phyloP scores from a whole-genome alignment of 2,888 invertebrate species.

The Stegophylla sp. region DNA sequence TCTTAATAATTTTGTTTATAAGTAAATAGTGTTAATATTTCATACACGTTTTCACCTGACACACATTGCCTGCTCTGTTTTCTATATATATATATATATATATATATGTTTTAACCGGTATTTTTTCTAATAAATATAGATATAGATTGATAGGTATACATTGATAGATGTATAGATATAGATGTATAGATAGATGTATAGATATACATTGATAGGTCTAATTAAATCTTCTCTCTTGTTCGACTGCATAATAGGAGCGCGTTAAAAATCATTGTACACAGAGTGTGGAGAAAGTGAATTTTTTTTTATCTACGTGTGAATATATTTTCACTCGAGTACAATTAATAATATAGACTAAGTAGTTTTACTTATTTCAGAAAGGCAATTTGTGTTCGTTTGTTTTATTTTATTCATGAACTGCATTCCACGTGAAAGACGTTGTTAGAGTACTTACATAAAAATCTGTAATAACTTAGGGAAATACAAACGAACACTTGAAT shows the following conservation, averaged over 20 bases:
- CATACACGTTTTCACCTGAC: slow-evolving; percentile 1
- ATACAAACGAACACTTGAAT: no score
- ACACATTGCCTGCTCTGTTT: slow-evolving; percentile 8
- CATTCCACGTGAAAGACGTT: not conserved
- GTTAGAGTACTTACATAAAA: no score
- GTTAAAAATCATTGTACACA: slow-evolving; percentile 4
- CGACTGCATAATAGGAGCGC: slow-evolving; percentile 9
- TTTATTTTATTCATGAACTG: not conserved
- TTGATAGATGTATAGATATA: no score
- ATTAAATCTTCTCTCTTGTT: slow-evolving; percentile 32
- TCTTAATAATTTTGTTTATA: no score
- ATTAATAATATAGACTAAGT: slow-evolving; percentile 13
- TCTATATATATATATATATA: no score
- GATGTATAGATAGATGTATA: no score
- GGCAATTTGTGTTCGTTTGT: slow-evolving; percentile 2
- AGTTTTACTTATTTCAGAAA: not conserved
- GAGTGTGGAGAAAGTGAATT: slow-evolving; percentile 43
- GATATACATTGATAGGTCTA: slow-evolving; percentile 2
- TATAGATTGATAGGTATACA: not conserved
- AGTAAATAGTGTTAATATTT: not conserved
- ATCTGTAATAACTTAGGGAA: no score
- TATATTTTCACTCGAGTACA: slow-evolving; percentile 19
- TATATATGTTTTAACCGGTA: slow-evolving; percentile 44
- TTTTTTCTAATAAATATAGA: not conserved
- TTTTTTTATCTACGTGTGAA: slow-evolving; percentile 11